A percentile compares a stretch with the other conserved stretches of the same genome.
These are phyloP conservation scores for Sinohyriopsis cumingii DNA, from an alignment of 2,888 invertebrate genomes.

Conservation along the genomic window DNA sequence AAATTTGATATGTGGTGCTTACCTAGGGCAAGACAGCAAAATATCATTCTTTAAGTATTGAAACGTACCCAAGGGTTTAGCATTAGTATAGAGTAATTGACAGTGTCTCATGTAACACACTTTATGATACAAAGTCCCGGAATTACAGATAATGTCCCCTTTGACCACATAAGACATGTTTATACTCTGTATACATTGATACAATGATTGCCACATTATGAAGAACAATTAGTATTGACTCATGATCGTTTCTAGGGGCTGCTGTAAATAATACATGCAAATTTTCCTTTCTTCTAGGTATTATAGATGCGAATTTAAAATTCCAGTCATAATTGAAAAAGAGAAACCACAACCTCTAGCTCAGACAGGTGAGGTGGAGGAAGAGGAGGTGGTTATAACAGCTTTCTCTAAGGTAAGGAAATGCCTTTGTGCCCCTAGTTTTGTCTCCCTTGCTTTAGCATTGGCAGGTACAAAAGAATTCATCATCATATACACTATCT, in stretches of 20 bases:
- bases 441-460: not conserved
- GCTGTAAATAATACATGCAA: conserved; percentile 23
- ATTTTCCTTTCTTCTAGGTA: conserved; percentile 73
- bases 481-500: not conserved
- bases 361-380: conserved; percentile 49
- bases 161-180: too few species aligned
- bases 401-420: conserved; percentile 59
- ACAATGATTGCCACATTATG: too few species aligned
- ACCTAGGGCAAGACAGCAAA: too few species aligned
- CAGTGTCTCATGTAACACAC: too few species aligned
- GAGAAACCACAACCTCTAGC: conserved; percentile 44
- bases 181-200: too few species aligned
- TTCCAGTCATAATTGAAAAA: conserved; percentile 81
- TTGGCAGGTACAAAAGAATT: not conserved
- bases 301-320: conserved; percentile 92
- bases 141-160: too few species aligned
- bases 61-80: too few species aligned
- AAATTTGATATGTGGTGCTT: too few species aligned
- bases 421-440: not conserved
- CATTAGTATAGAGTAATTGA: too few species aligned
- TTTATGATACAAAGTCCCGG: too few species aligned
- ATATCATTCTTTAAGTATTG: too few species aligned
- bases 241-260: not conserved
- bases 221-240: too few species aligned
- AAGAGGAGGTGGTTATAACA: conserved; percentile 59